phyloP scores from a whole-genome alignment of 2,797 vertebrate genomes.

The Neoniphon sammara region DNA sequence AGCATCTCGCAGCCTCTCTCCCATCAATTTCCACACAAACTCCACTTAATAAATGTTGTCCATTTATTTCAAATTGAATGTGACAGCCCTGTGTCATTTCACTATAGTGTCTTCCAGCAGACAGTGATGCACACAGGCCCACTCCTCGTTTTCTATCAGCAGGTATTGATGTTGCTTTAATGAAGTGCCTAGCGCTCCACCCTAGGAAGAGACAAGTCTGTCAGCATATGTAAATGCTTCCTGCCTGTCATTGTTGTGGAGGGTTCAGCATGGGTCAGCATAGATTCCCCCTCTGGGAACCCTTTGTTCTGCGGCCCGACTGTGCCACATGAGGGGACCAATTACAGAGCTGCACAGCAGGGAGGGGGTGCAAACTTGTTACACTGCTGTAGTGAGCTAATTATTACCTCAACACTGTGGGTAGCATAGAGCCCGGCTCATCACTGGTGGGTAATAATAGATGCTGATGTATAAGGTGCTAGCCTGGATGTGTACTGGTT shows the following conservation, averaged over 20 bases:
- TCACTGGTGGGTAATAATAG: conserved; percentile 54
- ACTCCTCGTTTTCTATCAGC: conserved; percentile 80
- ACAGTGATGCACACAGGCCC: conserved; percentile 73
- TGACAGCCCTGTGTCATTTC: conserved; percentile 79
- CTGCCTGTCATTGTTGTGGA: conserved; percentile 82
- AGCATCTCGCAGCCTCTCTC: conserved; percentile 62
- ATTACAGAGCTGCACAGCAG: conserved; percentile 83
- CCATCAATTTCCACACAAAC: conserved; percentile 74
- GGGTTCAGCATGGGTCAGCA: conserved; percentile 83
- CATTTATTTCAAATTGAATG: conserved; percentile 79
- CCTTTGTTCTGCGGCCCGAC: conserved; percentile 83
- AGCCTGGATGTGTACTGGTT: conserved; percentile 7
- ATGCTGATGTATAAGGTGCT: conserved; percentile 1
- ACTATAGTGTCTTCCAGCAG: conserved; percentile 66
- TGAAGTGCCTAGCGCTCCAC: conserved; percentile 81
- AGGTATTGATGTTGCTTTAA: conserved; percentile 86
- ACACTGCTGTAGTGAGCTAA: conserved; percentile 83
- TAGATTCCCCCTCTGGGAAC: conserved; percentile 82
- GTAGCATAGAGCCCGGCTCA: conserved; percentile 36
- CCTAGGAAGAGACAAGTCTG: conserved; percentile 81
- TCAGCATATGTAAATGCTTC: conserved; percentile 86
- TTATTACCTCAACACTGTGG: conserved; percentile 79
- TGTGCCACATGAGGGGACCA: conserved; percentile 85
- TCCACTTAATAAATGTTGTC: conserved; percentile 76
- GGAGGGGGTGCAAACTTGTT: conserved; percentile 84